These are phyloP conservation scores for Rhabdomys pumilio DNA, from an alignment of 2,797 vertebrate genomes.

Conservation along the genomic window DNA sequence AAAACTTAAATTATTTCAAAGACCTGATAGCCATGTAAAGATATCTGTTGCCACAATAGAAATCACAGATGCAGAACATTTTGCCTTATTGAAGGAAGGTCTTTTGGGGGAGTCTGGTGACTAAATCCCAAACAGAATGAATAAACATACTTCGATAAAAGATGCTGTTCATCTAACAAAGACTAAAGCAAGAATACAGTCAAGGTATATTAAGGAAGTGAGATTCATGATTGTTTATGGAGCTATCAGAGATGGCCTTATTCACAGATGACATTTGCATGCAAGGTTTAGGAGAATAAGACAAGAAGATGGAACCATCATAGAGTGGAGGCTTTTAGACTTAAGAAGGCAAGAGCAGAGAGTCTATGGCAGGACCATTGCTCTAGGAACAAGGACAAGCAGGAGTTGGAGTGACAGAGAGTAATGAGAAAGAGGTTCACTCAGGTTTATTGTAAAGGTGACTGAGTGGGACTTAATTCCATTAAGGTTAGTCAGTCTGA, in stretches of 20 bases:
- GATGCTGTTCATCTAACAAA: background rate
- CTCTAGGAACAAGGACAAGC: background rate
- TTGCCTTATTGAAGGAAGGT: background rate
- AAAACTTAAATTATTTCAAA: background rate
- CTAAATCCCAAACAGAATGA: constrained; percentile 52
- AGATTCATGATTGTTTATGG: background rate
- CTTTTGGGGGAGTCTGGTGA: background rate
- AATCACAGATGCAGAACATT: background rate
- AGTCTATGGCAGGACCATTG: background rate
- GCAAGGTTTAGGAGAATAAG: background rate
- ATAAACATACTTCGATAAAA: background rate
- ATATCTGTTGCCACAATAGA: background rate
- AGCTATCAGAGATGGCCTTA: background rate
- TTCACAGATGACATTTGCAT: background rate
- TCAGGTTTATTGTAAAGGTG: constrained; percentile 4
- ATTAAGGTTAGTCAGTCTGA: background rate
- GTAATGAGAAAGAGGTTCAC: background rate
- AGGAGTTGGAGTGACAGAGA: background rate
- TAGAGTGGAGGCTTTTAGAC: background rate
- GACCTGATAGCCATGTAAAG: background rate
- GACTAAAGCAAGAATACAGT: background rate
- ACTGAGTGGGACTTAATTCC: background rate
- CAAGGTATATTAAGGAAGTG: background rate
- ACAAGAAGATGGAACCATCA: background rate
- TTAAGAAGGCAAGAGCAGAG: background rate